These are phyloP conservation scores for Lithophane leautieri DNA, from an alignment of 2,888 invertebrate genomes.

Conservation along the genomic window DNA sequence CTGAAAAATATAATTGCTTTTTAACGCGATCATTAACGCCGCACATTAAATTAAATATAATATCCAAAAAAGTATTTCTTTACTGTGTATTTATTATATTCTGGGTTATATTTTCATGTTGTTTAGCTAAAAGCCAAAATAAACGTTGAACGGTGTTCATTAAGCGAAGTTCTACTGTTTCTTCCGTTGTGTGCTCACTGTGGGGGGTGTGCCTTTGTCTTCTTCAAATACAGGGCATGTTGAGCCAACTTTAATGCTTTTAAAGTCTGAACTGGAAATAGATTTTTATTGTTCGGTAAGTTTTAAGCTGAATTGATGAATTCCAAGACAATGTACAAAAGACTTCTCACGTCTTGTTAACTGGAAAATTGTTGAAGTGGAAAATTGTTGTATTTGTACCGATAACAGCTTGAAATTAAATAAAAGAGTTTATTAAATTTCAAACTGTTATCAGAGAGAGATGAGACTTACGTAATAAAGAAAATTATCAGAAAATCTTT, in stretches of 20 bases:
- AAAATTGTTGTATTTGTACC: too few relatives aligned
- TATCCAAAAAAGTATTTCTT: constrained; percentile 3
- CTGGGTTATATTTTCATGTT: constrained; percentile 15
- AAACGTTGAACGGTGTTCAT: constrained; percentile 48
- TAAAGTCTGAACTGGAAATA: constrained; percentile 57
- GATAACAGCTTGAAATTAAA: too few relatives aligned
- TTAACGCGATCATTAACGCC: constrained; percentile 34
- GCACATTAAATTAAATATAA: constrained; percentile 16
- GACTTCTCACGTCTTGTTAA: neutral
- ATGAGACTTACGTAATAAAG: neutral
- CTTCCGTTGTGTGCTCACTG: constrained; percentile 41
- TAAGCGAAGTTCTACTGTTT: constrained; percentile 55
- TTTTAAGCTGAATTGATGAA: constrained; percentile 6
- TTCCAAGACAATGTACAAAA: constrained; percentile 3
- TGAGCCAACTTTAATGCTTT: constrained; percentile 55
- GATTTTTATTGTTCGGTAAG: constrained; percentile 17
- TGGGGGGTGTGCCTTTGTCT: constrained; percentile 54
- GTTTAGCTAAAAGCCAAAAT: constrained; percentile 28
- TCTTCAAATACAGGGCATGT: constrained; percentile 54
- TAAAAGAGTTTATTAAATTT: neutral
- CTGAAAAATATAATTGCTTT: constrained; percentile 15
- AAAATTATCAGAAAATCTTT: neutral
- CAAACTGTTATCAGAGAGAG: neutral
- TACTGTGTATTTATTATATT: constrained; percentile 7
- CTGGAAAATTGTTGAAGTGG: neutral